A percentile compares a stretch with the other conserved stretches of the same genome.
These are phyloP conservation scores for Chiloscyllium plagiosum DNA, from an alignment of 2,113 vertebrate species.

Conservation along the genomic window DNA sequence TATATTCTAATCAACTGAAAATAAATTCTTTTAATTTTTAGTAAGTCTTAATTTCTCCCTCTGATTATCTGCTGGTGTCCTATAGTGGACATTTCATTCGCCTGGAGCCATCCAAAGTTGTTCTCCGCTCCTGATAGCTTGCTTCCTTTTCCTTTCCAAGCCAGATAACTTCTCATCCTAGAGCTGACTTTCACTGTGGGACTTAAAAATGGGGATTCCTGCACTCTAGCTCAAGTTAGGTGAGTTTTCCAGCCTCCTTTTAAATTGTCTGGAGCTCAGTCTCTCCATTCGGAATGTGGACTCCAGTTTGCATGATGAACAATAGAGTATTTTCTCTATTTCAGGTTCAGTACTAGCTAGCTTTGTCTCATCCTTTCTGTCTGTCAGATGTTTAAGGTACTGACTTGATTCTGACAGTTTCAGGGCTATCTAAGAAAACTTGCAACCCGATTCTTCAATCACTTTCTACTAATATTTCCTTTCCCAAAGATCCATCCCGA, in stretches of 20 bases:
- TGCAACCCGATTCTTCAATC: background rate
- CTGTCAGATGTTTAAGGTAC: background rate
- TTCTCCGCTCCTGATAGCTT: background rate
- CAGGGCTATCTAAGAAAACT: background rate
- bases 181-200: background rate
- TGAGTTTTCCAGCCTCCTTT: background rate
- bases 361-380: background rate
- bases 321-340: background rate
- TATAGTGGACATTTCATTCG: background rate
- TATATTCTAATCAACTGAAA: background rate
- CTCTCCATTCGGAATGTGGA: background rate
- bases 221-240: background rate
- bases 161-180: background rate
- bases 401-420: background rate
- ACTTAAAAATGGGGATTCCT: background rate
- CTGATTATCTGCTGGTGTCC: background rate
- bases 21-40: background rate
- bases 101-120: background rate
- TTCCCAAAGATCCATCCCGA: background rate
- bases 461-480: background rate
- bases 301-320: background rate
- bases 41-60: background rate
- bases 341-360: too few relatives aligned
- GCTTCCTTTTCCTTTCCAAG: background rate
- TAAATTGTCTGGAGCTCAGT: background rate